Base-by-base conservation (phyloP, 2,797 vertebrate genomes). In the Pangasius larnaudii region DNA sequence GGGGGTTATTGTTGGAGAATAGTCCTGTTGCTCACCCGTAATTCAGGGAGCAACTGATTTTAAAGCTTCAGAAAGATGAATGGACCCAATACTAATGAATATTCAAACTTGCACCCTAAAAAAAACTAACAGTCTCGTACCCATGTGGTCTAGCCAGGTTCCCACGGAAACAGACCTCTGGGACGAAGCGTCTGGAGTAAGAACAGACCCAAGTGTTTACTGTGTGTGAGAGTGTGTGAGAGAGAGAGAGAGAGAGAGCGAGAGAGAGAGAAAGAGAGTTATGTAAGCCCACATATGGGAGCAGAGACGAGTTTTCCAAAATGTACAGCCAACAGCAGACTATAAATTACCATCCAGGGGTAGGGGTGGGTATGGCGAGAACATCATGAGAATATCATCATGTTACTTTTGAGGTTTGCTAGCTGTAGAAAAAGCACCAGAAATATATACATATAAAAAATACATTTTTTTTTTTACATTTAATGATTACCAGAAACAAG, bases 161-260 rank as follows among this genome's bases (percentile, higher is more conserved):
- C 88, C 89, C 91, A 90, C 58, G 56, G 86, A 86, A 89, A 90
- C 84, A 75, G 51, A 84, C 53, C 77, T 91, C 79, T 27, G 58
- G 69, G 86, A 42, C 22, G 24, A 85, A 67, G 72, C 53, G n/a
- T 67, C 33, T 88, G 36, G 49, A 72, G 61, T 67, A 86, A 88
- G 84, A 89, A 90, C 86, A 89, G 80, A 84, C 63, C 67, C 33
- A 13, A 75, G 27, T 77, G 84, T 87, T 85, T 89, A 65, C 86
- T 86, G 13, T 36, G 51, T 33, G 75, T 19, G 71, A 5, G 75
- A 61, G 84, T 33, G 67, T 39, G 39, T 39, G 39, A 39, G 39
- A 39, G 39, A 39, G 39, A 39, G 39, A 39, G 39, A 39, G 39
- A 0, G 42, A 46, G 80, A 0, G 42, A 46, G 80, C 1, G 36